phyloP scores from a whole-genome alignment of 2,797 vertebrate species.

The Eulemur rubriventer region DNA sequence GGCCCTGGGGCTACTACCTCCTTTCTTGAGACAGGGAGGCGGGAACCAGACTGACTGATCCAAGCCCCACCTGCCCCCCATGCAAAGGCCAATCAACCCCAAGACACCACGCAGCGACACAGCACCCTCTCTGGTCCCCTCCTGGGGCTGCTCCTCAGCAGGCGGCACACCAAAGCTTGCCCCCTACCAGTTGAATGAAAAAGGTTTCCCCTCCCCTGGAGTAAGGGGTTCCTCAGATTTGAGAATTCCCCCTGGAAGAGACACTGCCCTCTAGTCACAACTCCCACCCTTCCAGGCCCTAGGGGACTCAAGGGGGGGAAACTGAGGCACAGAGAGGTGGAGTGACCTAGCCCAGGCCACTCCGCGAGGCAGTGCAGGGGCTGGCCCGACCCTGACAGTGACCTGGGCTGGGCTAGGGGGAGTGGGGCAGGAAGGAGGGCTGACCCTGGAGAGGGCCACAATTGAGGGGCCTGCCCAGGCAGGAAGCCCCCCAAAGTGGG shows the following conservation, averaged over 20 bases:
- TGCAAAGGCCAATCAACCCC: constrained; percentile 82
- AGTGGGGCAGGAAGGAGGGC: constrained; percentile 34
- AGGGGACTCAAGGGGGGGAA: constrained; percentile 76
- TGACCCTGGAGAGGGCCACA: constrained; percentile 58
- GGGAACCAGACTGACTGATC: constrained; percentile 89
- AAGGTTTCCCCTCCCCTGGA: constrained; percentile 78
- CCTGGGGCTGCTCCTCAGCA: constrained; percentile 66
- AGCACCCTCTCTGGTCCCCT: constrained; percentile 64
- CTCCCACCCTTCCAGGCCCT: constrained; percentile 75
- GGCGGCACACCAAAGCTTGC: constrained; percentile 55
- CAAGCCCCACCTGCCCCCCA: constrained; percentile 89
- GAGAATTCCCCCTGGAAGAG: constrained; percentile 72
- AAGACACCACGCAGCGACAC: constrained; percentile 63
- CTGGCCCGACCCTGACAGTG: constrained; percentile 70
- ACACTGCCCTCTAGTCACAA: constrained; percentile 70
- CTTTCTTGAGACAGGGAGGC: constrained; percentile 90
- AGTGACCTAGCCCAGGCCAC: constrained; percentile 78
- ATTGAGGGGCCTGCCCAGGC: constrained; percentile 53
- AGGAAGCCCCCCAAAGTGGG: constrained; percentile 56
- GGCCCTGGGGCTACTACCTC: constrained; percentile 71
- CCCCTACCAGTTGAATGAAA: constrained; percentile 75
- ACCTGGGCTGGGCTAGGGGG: constrained; percentile 49
- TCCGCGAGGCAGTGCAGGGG: constrained; percentile 84
- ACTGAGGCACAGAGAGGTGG: constrained; percentile 85
- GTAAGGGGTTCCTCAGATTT: constrained; percentile 60